Conservation (phyloP, 2,888 invertebrate genomes). For the Miltochrista miniata region DNA sequence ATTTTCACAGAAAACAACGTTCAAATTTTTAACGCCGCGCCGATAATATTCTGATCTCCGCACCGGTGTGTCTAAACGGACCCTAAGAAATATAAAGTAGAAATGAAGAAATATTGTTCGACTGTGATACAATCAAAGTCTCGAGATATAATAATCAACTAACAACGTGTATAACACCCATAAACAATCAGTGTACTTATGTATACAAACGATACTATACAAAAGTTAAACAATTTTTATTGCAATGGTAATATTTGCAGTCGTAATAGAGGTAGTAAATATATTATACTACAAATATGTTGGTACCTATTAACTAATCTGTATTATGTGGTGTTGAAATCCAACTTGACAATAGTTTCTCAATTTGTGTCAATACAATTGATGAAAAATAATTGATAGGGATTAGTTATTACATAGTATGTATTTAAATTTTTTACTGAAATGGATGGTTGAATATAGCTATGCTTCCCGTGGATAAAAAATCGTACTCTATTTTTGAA, state of each 20-base stretch:
- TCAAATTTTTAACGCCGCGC: too few species aligned
- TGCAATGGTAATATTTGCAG: constrained; percentile 24
- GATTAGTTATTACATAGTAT: too few species aligned
- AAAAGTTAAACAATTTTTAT: constrained; percentile 25
- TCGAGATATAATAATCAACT: constrained; percentile 29
- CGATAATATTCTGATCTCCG: too few species aligned
- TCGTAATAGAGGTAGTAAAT: constrained; percentile 32
- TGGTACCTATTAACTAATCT: constrained; percentile 15
- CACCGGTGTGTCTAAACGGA: too few species aligned
- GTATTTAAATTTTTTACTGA: too few species aligned
- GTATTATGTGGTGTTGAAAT: constrained; percentile 1
- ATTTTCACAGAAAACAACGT: too few species aligned
- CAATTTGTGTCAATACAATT: not conserved
- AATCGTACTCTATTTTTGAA: too few species aligned
- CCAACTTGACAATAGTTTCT: not conserved
- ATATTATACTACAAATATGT: constrained; percentile 18
- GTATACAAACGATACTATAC: constrained; percentile 16
- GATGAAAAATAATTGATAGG: not conserved
- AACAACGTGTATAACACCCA: constrained; percentile 25
- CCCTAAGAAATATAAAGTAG: too few species aligned
- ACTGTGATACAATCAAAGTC: not conserved
- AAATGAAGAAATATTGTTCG: too few species aligned
- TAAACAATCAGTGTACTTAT: constrained; percentile 32
- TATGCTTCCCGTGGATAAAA: too few species aligned
- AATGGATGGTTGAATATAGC: too few species aligned